Conservation (phyloP, 2,113 vertebrate species). For the Zeus faber region DNA sequence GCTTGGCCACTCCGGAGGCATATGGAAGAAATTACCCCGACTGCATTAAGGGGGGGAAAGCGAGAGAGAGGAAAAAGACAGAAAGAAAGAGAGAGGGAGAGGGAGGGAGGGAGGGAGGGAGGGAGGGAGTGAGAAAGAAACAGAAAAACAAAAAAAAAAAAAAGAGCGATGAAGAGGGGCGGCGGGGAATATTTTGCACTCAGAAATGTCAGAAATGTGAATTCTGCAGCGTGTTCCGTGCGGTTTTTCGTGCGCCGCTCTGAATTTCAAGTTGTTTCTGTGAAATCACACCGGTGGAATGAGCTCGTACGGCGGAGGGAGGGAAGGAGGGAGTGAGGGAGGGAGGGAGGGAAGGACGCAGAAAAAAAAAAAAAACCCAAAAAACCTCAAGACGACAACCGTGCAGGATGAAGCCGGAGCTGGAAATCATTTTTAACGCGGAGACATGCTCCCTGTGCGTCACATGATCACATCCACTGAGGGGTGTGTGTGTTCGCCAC, state of each 20-base stretch:
- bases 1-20: slow-evolving; percentile 50
- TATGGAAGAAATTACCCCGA: slow-evolving; percentile 61
- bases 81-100: too few species aligned
- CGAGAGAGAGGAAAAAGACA: slow-evolving; percentile 23
- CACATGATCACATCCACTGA: slow-evolving; percentile 66
- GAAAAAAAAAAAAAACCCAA: not conserved
- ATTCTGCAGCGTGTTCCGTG: too few species aligned
- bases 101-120: not conserved
- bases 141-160: not conserved
- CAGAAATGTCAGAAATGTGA: too few species aligned
- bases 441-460: slow-evolving; percentile 48
- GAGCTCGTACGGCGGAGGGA: too few species aligned
- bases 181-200: too few species aligned
- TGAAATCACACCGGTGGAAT: too few species aligned
- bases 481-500: slow-evolving; percentile 61
- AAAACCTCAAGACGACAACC: slow-evolving; percentile 28
- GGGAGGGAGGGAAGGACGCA: not conserved
- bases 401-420: slow-evolving; percentile 44
- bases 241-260: too few species aligned
- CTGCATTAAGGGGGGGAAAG: not conserved
- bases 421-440: slow-evolving; percentile 57
- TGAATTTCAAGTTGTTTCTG: too few species aligned
- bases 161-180: not conserved
- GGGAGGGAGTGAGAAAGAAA: not conserved
- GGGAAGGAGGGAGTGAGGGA: not conserved